Base-by-base conservation (phyloP, 2,888 invertebrate species). In the Steinernema carpocapsae region DNA sequence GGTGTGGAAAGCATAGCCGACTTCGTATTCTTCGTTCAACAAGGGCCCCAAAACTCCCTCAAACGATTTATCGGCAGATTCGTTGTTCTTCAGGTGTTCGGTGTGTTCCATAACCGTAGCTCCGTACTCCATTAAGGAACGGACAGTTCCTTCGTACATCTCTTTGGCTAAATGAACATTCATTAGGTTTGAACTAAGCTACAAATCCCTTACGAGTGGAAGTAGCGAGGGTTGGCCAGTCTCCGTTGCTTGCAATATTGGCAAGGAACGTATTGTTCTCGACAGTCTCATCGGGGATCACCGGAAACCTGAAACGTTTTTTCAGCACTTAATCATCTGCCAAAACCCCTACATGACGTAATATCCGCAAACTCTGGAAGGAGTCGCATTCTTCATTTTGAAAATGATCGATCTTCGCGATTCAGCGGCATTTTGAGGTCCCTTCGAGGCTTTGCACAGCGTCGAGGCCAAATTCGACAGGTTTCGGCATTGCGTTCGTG, bases 111-210 rank as follows among this genome's bases (percentile, higher is more conserved):
- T 77, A 7, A 82, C 78, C 37, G 85, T 87, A 14, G 86, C 86
- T 37, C 86, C 85, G 76, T 84, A 84, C 72, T 86, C 86, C 84
- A 86, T 85, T 24, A 87, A 72, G 78, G 83, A 76, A 72, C 83
- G 74, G 7, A 87, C 82, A 0, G 86, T 84, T 14, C 86, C 86
- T 77, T 86, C 86, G 74, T 85, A 86, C 81, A 85, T 82, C 78
- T 86, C 86, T 56, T 78, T 75, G 2, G 83, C 81, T 81, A 73
- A 81, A 48, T 76, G n/a, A 12, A 74, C 56, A 70, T 37, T 26
- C 29, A 42, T 37, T 3, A 32, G 51, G 37, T 10, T 37, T 37
- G 37, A 37, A 37, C 29, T 14, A 71, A 17, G 1, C 22, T 10
- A 29, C 12, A 43, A 59, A 75, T 42, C 29, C 78, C 74, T 79